Evolutionary conservation across 1,140 invertebrate genomes (phyloP), one percentile per base, ranked within the genome.

Genomic region (Bombus pascuorum): DNA sequence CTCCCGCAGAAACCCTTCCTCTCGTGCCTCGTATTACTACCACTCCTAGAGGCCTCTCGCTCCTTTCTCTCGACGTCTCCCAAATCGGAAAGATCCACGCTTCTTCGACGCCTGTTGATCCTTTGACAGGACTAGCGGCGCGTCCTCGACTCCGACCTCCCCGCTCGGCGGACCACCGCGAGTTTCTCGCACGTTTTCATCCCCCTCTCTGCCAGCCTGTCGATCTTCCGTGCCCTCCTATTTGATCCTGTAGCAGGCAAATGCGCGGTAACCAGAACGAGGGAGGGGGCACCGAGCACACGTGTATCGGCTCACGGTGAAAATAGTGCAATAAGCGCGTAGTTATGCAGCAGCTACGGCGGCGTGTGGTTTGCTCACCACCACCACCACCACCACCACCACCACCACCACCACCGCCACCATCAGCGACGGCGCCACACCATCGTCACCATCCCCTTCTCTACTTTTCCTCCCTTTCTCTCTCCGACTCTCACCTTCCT

Each of bases 301-400:
- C 88, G 88, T 89, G 87, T 88, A 89, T 89, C 88, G 87, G 87
- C 66, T 86, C 84, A 86, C 86, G 89, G 81, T 90, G 87, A 90
- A 90, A 90, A 90, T 90, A 90, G 87, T 71, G 87, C 89, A 87
- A 90, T 90, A 90, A 90, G 85, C 89, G 78, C 77, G 85, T 87
- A 87, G 87, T 89, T 89, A 90, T 90, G 89, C 87, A 88, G 87
- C 87, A 75, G 70, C 76, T 47, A 88, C 88, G 83, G 65, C 87
- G 76, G 57, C 85, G 85, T 87, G 85, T 68, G 85, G 89, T 89
- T 89, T 90, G 81, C 89, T 74, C 75, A 71, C 83, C 68, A 71
- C 68, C 77, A 62, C 68, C 76, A 73, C 47, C 66, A n/a, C 34
- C n/a, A n/a, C n/a, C n/a, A n/a, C 1, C 47, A 47, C 47, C 47